phyloP scores from a whole-genome alignment of 2,113 vertebrate species.

The Poicephalus meyeri region DNA sequence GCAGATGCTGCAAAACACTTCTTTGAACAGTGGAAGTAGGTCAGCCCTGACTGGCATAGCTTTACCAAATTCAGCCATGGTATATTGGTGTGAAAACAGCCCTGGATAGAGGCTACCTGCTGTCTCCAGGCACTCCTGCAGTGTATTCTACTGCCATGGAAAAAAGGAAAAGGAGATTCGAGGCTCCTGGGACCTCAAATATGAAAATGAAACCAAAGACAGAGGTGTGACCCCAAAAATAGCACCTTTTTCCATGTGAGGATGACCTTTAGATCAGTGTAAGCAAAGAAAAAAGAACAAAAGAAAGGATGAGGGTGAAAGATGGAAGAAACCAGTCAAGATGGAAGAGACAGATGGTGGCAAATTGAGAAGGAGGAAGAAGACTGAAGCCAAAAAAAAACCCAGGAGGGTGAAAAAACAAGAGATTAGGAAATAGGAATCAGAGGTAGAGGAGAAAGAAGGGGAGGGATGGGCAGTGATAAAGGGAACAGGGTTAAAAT shows the following conservation, averaged over 20 bases:
- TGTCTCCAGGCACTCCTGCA: not conserved
- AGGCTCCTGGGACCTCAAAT: not conserved
- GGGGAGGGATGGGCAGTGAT: not conserved
- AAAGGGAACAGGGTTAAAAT: slow-evolving; percentile 52
- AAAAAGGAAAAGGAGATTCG: not conserved
- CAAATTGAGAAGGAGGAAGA: not conserved
- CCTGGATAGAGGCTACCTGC: not conserved
- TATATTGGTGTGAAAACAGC: not conserved
- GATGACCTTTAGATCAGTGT: not conserved
- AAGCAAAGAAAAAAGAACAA: not conserved
- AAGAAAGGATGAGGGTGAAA: not conserved
- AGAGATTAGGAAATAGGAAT: not conserved
- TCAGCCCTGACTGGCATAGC: not conserved
- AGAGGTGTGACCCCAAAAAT: not conserved
- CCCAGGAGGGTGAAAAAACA: not conserved
- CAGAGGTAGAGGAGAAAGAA: not conserved
- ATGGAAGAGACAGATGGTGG: not conserved
- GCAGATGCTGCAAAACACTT: not conserved
- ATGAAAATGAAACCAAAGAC: not conserved
- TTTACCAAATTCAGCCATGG: not conserved
- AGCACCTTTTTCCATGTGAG: not conserved
- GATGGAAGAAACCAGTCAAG: not conserved
- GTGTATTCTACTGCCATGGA: not conserved
- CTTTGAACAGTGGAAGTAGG: not conserved
- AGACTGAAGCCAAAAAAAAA: not conserved